Conservation (phyloP, 1,140 invertebrate species). For the Globodera ellingtonae region DNA sequence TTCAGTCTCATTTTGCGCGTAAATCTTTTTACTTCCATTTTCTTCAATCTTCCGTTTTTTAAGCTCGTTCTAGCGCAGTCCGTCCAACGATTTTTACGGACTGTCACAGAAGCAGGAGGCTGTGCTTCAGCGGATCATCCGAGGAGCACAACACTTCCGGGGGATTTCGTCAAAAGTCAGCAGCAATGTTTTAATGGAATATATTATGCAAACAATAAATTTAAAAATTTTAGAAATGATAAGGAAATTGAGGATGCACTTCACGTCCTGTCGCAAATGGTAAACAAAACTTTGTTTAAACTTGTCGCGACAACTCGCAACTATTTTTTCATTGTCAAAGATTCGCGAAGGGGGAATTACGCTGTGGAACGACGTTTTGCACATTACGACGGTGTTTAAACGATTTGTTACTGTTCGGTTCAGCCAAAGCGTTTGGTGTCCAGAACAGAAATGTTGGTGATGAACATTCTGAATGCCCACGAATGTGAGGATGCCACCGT, state of each 20-base stretch:
- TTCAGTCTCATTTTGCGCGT: conserved; percentile 1
- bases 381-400: neutral
- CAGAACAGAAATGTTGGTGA: conserved; percentile 83
- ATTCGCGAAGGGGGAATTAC: conserved; percentile 67
- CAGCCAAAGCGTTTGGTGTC: conserved; percentile 78
- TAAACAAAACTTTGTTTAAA: conserved; percentile 53
- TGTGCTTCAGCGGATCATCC: conserved; percentile 3
- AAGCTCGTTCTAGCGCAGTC: neutral
- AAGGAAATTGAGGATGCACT: conserved; percentile 45
- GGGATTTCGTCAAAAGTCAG: conserved; percentile 1
- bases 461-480: conserved; percentile 83
- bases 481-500: conserved; percentile 77
- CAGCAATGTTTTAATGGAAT: neutral
- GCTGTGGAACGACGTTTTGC: conserved; percentile 66
- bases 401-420: conserved; percentile 65
- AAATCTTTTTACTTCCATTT: neutral
- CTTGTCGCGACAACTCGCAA: conserved; percentile 67
- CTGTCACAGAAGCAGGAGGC: conserved; percentile 11
- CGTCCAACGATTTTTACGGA: conserved; percentile 21
- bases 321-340: conserved; percentile 60
- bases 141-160: conserved; percentile 11
- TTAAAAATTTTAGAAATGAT: conserved; percentile 30
- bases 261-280: conserved; percentile 34
- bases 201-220: neutral
- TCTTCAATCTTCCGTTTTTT: neutral